Evolutionary conservation across 1,140 invertebrate genomes (phyloP).

Genomic region (Caenorhabditis tropicalis): DNA sequence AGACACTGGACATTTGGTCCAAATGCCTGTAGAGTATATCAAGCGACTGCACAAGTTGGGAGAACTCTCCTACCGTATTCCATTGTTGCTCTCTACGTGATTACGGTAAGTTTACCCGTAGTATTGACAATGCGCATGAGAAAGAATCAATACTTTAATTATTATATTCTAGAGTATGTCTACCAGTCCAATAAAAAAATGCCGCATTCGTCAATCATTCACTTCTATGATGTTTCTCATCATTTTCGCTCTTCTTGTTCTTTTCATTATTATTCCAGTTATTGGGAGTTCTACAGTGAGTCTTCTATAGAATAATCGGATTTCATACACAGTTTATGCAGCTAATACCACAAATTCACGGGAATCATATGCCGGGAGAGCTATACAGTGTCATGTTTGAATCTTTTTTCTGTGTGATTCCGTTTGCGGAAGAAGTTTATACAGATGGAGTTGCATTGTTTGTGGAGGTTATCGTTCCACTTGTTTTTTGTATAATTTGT

Average conservation of each 20-base stretch:
- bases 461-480: slow-evolving; percentile 13
- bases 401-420: slow-evolving; percentile 26
- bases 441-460: slow-evolving; percentile 6
- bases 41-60: not conserved
- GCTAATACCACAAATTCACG: not conserved
- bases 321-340: not conserved
- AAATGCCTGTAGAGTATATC: slow-evolving; percentile 14
- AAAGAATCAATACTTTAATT: not conserved
- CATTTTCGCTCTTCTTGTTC: not conserved
- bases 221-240: not conserved
- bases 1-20: slow-evolving; percentile 3
- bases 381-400: slow-evolving; percentile 24
- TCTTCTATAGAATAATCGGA: not conserved
- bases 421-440: slow-evolving; percentile 2
- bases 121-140: too few relatives aligned
- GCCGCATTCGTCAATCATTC: not conserved
- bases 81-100: slow-evolving; percentile 6
- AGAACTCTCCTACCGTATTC: not conserved
- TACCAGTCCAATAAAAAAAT: not conserved
- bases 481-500: not conserved
- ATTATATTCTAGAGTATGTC: not conserved
- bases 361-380: slow-evolving; percentile 1
- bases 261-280: slow-evolving; percentile 27
- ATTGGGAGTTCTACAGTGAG: not conserved
- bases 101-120: not conserved